These are phyloP conservation scores for Neomorphus geoffroyi DNA, from an alignment of 2,797 vertebrate species.

Conservation along the genomic window DNA sequence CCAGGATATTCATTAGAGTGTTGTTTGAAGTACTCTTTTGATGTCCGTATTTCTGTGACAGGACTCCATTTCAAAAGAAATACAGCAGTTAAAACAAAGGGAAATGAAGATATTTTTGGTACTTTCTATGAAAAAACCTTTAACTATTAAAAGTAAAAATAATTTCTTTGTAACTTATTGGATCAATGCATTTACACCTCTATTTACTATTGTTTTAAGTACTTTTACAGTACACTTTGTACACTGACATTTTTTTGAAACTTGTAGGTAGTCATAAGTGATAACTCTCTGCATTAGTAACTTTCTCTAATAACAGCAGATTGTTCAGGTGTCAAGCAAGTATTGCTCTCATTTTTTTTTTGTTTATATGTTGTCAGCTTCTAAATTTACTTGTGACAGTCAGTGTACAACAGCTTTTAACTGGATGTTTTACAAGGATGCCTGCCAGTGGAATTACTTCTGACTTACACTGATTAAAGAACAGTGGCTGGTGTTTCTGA, in stretches of 20 bases:
- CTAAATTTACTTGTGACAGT: not conserved
- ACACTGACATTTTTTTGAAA: constrained; percentile 42
- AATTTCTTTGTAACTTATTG: not conserved
- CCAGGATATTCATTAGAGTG: not conserved
- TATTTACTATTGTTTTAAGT: constrained; percentile 24
- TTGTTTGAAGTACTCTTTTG: not conserved
- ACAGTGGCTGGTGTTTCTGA: not conserved
- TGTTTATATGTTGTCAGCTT: not conserved
- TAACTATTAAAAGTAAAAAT: not conserved
- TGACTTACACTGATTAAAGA: not conserved
- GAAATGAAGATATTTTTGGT: not conserved
- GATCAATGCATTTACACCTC: not conserved
- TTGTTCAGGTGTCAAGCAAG: constrained; percentile 7
- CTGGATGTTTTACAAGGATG: not conserved
- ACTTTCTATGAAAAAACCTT: not conserved
- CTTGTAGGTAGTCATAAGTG: not conserved
- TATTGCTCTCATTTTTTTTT: constrained; percentile 40
- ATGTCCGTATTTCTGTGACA: not conserved
- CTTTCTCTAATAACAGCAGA: constrained; percentile 52
- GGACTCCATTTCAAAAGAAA: not conserved
- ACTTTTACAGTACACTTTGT: not conserved
- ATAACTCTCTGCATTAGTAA: not conserved
- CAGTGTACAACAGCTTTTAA: not conserved
- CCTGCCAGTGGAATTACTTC: not conserved
- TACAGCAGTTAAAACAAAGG: not conserved